Base-by-base conservation (phyloP, 2,797 vertebrate genomes). In the Myotis planiceps region DNA sequence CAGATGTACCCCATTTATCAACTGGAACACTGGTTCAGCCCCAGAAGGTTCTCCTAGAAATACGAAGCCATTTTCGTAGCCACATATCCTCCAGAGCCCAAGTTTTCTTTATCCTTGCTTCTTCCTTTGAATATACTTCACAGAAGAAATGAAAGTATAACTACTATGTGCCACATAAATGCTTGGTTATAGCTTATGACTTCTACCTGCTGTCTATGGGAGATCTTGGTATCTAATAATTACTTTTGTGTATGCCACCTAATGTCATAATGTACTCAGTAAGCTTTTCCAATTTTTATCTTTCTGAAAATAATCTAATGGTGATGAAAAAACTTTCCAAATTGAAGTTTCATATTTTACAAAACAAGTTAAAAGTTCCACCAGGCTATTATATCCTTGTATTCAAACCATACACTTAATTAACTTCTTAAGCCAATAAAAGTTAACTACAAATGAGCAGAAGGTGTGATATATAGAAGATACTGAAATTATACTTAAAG, bases 261-360 rank as follows among this genome's bases (percentile, higher is more conserved):
- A 69, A 37, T 47, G 53, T 27, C 12, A 55, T 18, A 6, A 23
- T 71, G 23, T 55, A 39, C 37, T 79, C 47, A 81, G 9, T 78
- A 39, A 39, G 49, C 23, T 82, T 66, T 65, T 71, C 37, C 16
- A 21, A 37, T 42, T 89, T 80, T 80, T 60, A 49, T 80, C 92
- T 76, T 89, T 68, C 76, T 27, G 10, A 94, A 69, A 84, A 94
- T 69, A 90, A 76, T 69, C 18, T 69, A 88, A 76, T 39, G 16
- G 12, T 9, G 18, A 66, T 66, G 27, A 14, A 18, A 51, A 63
- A 66, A 76, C 4, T 19, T 39, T 88, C 45, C 29, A 45, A 60
- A 72, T 71, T 60, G 19, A 39, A 92, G 74, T 58, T 85, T 88
- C 4, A 69, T 68, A 72, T 55, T 92, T 90, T 88, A 69, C 0